Percentiles rank a stretch among this genome's conserved stretches.
phyloP scores from a whole-genome alignment of 1,140 invertebrate genomes.

The Piezodorus guildinii region DNA sequence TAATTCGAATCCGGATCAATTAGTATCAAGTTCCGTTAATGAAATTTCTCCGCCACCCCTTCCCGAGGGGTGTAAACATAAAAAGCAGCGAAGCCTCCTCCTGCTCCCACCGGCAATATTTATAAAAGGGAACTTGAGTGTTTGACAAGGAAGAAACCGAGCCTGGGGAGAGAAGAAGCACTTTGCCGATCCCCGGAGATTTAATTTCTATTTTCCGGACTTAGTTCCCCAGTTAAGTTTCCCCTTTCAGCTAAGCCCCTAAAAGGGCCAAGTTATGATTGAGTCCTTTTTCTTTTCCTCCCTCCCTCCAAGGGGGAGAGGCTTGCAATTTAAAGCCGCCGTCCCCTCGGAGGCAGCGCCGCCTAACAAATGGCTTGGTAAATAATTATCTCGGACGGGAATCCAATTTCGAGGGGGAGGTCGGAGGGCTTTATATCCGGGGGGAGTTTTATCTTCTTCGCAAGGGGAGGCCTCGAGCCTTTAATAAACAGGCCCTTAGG shows the following conservation, averaged over 20 bases:
- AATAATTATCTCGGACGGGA: slow-evolving; percentile 5
- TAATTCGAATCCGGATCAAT: too few species aligned
- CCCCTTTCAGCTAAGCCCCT: neutral
- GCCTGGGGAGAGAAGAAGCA: too few species aligned
- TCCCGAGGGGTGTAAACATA: too few species aligned
- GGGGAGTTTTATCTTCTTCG: neutral
- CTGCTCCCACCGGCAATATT: neutral
- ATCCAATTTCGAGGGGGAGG: slow-evolving; percentile 1
- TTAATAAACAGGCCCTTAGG: slow-evolving; percentile 4
- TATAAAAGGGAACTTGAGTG: neutral
- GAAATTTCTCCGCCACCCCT: too few species aligned
- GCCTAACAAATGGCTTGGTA: slow-evolving; percentile 6
- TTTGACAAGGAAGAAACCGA: too few species aligned
- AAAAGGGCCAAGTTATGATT: slow-evolving; percentile 2
- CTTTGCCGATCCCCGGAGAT: neutral
- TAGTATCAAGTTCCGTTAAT: too few species aligned
- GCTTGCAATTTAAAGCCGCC: neutral
- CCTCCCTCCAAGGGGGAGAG: neutral
- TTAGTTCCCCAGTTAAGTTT: neutral
- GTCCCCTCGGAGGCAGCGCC: neutral
- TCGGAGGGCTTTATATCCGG: neutral
- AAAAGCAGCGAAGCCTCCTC: too few species aligned
- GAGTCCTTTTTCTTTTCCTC: neutral
- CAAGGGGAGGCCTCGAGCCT: neutral
- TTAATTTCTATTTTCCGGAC: slow-evolving; percentile 7